Base-by-base conservation (phyloP, 2,888 invertebrate genomes). In the Dynastes hyllus region DNA sequence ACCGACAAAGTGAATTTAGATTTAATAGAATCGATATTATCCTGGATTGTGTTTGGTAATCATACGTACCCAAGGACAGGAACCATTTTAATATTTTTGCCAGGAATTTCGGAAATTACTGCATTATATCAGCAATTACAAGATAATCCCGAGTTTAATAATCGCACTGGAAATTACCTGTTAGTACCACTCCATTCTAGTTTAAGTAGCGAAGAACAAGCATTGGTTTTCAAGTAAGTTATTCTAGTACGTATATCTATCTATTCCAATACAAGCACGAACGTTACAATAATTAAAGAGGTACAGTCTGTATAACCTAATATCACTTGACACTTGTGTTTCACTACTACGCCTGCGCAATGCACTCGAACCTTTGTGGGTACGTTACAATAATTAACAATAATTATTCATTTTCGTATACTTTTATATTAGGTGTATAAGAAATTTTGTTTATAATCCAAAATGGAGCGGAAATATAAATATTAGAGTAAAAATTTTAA, bases 181-280 rank as follows among this genome's bases (percentile, higher is more conserved):
- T 87, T 97, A 58, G 91, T 97, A n/a, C 97, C 97, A 0, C 90
- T 97, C 4, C 97, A 97, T 88, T 97, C 97, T 0, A 92, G 95
- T 0, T 89, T 97, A 40, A 94, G 96, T 0, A 95, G 94, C 82
- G 95, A 96, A 85, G 97, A 97, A 84, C 97, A 97, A 88, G 90
- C 93, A 0, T 88, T 93, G 58, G 95, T 97, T 29, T 94, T 94
- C 85, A 89, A 89, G 91, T 90, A 88, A 86, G 83, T 78, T 45
- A 53, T 79, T n/a, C 13, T 3, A 22, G 3, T 53, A n/a, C 13
- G 11, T 53, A 5, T 58, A 22, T n/a, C 5, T 4, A 22, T 16
- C 13, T 45, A 45, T 45, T 8, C 6, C 6, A 37, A 37, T 37
- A 11, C 9, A 40, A 6, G 40, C 40, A 40, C 40, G 9, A 40